These are phyloP conservation scores for Linnaemya vulpina DNA, from an alignment of 2,888 invertebrate species.

Conservation along the genomic window DNA sequence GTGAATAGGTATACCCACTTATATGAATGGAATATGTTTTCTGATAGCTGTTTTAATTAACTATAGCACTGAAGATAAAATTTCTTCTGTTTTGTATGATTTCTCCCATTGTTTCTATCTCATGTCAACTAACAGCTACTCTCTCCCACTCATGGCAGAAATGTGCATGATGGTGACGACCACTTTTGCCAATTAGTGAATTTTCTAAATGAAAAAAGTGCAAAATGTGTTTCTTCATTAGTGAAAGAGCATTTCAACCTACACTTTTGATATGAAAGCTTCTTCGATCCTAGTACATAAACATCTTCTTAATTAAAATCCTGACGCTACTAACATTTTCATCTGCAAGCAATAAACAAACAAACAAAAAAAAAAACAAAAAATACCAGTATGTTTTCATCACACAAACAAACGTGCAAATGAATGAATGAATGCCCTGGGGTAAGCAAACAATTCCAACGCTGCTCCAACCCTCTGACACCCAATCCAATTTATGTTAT, in stretches of 20 bases:
- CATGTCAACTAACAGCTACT: constrained; percentile 26
- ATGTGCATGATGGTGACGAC: constrained; percentile 48
- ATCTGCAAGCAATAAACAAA: constrained; percentile 59
- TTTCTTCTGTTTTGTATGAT: neutral
- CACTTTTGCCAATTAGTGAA: constrained; percentile 80
- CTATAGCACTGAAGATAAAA: constrained; percentile 19
- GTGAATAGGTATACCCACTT: too few species aligned
- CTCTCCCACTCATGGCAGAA: neutral
- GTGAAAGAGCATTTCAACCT: constrained; percentile 80
- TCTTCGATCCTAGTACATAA: constrained; percentile 82
- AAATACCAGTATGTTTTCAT: constrained; percentile 43
- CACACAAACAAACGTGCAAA: constrained; percentile 55
- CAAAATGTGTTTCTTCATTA: constrained; percentile 79
- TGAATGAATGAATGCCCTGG: constrained; percentile 65
- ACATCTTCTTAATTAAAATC: constrained; percentile 82
- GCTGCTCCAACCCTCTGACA: neutral
- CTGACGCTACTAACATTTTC: constrained; percentile 77
- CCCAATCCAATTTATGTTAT: constrained; percentile 73
- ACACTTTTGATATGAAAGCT: constrained; percentile 79
- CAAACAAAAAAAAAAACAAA: too few species aligned
- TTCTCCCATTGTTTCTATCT: constrained; percentile 30
- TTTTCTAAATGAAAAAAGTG: constrained; percentile 71
- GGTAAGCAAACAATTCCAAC: constrained; percentile 46
- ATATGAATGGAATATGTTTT: neutral
- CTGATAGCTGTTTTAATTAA: constrained; percentile 63